phyloP scores from a whole-genome alignment of 2,888 invertebrate genomes.

The Tineola bisselliella region DNA sequence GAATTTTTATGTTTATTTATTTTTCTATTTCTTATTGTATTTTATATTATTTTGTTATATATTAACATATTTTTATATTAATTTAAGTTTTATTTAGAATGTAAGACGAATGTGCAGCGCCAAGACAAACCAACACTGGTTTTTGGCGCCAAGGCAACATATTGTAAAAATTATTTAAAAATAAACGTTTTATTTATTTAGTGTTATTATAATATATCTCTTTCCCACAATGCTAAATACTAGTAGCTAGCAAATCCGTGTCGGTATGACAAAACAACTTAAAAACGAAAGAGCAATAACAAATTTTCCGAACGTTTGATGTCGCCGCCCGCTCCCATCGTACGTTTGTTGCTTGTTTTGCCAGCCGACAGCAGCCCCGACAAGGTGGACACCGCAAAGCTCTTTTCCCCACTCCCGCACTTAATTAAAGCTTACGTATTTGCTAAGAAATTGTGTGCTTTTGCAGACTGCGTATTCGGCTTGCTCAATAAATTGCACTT shows the following conservation, averaged over 20 bases:
- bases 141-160: too few relatives aligned
- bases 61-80: too few relatives aligned
- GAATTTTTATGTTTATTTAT: too few relatives aligned
- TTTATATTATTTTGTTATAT: too few relatives aligned
- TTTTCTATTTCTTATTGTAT: too few relatives aligned
- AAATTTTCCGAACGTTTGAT: background rate
- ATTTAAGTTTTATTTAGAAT: too few relatives aligned
- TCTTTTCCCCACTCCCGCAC: conserved; percentile 1
- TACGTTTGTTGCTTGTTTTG: background rate
- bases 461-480: background rate
- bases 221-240: background rate
- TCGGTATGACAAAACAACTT: background rate
- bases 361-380: background rate
- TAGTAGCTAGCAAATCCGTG: background rate
- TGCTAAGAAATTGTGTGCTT: background rate
- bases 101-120: too few relatives aligned
- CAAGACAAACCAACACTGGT: too few relatives aligned
- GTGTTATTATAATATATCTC: too few relatives aligned
- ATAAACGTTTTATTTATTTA: background rate
- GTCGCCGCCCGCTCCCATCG: background rate
- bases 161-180: too few relatives aligned
- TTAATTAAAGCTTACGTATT: background rate
- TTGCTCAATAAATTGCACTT: too few relatives aligned
- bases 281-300: conserved; percentile 1
- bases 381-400: background rate